Base-by-base conservation (phyloP, 2,797 vertebrate species). In the Acrossocheilus wenchowensis region DNA sequence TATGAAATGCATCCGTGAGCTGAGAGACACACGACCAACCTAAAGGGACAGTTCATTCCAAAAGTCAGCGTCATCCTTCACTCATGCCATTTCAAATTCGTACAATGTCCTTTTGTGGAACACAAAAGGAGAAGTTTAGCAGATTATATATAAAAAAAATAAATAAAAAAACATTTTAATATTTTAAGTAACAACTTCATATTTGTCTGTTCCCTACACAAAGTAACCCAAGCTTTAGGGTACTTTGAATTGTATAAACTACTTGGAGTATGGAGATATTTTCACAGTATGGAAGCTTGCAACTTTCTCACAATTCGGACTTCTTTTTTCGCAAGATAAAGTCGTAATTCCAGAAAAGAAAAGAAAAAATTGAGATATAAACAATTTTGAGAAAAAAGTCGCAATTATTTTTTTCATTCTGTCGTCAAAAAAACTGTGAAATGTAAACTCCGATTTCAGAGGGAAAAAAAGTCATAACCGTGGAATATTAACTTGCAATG, bases 1-100 rank as follows among this genome's bases (percentile, higher is more conserved):
- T 84, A 73, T 30, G 62, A 73, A 84, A 84, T 14, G n/a, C 60
- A 62, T 62, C 60, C 11, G 17, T 21, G 75, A 69, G 23, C 15
- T 12, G 11, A 80, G n/a, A 45, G 23, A 64, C 48, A 30, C 17
- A 36, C 26, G 57, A 79, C n/a, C 64, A 50, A 4, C 5, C 6
- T 15, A 50, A 81, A 68, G 26, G 3, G 45, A 69, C 23, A 69
- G 45, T 36, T 39, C 11, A 23, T 19, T 30, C 64, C 3, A 52
- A 52, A 52, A 69, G 7, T 39, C 0, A 5, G 9, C 0, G 8
- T 39, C 50, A 57, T 23, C 50, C 4, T 57, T 39, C 39, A 57
- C 50, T 36, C 19, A n/a, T 4, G 36, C 1, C 21, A 39, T n/a
- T 78, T n/a, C 34, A 15, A 57, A 39, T 39, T 57, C 6, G 0